Base-by-base conservation (phyloP, 2,888 invertebrate genomes). In the Asteroscopus sphinx region DNA sequence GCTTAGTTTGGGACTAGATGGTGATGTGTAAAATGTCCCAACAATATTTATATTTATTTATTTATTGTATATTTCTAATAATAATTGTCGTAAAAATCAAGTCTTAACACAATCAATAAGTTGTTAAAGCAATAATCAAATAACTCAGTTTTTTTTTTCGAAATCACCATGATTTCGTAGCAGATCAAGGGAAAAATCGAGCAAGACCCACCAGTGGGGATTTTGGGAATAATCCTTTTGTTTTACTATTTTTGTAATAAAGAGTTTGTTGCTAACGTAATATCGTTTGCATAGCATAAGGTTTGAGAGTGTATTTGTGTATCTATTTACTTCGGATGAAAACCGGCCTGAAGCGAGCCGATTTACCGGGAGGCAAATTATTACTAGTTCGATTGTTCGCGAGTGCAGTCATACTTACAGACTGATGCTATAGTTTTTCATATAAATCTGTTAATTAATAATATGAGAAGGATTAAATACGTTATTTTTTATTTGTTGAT, bases 171-270 rank as follows among this genome's bases (percentile, higher is more conserved):
- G n/a, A n/a, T n/a, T n/a, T n/a, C n/a, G n/a, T n/a, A n/a, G n/a
- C n/a, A n/a, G n/a, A n/a, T n/a, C n/a, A n/a, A n/a, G n/a, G n/a
- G n/a, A n/a, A n/a, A n/a, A n/a, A n/a, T n/a, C n/a, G n/a, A n/a
- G n/a, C n/a, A n/a, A n/a, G n/a, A n/a, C n/a, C n/a, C n/a, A n/a
- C n/a, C n/a, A n/a, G n/a, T n/a, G n/a, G n/a, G n/a, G n/a, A n/a
- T n/a, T n/a, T n/a, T n/a, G n/a, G n/a, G n/a, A n/a, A n/a, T n/a
- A n/a, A n/a, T n/a, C n/a, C 65, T 67, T 67, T 67, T 64, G 65
- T 67, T 64, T 69, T 45, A 57, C 63, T 70, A 65, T 70, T 67
- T 67, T 67, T 67, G 44, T 70, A 67, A 45, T 40, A 37, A 55
- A 48, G 41, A 49, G 39, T 65, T 61, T 57, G 64, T 15, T 44